A percentile compares a stretch with the other conserved stretches of the same genome.
phyloP scores from a whole-genome alignment of 1,140 invertebrate genomes.

The Drosophila sproati region DNA sequence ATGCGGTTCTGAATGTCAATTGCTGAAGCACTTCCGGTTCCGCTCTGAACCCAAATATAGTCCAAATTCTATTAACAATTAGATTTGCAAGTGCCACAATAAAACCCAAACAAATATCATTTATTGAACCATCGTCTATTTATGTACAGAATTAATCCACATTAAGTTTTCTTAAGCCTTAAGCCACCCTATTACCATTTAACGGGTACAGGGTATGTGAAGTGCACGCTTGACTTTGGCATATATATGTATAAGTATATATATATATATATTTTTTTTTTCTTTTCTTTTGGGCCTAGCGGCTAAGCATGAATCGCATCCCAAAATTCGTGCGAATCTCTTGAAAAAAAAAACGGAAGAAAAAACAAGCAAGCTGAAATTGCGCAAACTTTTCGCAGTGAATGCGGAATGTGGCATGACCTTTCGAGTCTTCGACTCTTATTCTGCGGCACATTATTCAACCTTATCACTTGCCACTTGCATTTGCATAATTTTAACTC shows the following conservation, averaged over 20 bases:
- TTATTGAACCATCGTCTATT: too few species aligned
- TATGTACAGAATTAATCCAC: too few species aligned
- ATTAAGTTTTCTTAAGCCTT: too few species aligned
- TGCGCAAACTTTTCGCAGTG: conserved; percentile 28
- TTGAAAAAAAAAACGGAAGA: conserved; percentile 5
- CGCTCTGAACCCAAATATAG: too few species aligned
- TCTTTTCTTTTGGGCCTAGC: background rate
- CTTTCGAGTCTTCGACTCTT: conserved; percentile 8
- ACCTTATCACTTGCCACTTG: conserved; percentile 23
- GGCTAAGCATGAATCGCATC: background rate
- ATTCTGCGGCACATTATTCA: conserved; percentile 14
- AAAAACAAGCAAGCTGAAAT: background rate
- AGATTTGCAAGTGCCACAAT: too few species aligned
- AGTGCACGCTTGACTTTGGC: conserved; percentile 14
- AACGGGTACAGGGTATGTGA: conserved; percentile 17
- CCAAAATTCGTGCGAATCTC: conserved; percentile 27
- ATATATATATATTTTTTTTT: background rate
- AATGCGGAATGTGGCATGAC: conserved; percentile 35
- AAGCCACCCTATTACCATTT: too few species aligned
- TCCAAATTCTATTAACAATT: too few species aligned
- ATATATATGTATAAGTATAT: background rate
- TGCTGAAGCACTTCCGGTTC: too few species aligned
- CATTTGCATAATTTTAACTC: background rate
- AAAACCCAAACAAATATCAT: too few species aligned
- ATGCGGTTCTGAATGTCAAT: too few species aligned